phyloP scores from a whole-genome alignment of 2,888 invertebrate genomes.

The Zhuqinia jingwanae region DNA sequence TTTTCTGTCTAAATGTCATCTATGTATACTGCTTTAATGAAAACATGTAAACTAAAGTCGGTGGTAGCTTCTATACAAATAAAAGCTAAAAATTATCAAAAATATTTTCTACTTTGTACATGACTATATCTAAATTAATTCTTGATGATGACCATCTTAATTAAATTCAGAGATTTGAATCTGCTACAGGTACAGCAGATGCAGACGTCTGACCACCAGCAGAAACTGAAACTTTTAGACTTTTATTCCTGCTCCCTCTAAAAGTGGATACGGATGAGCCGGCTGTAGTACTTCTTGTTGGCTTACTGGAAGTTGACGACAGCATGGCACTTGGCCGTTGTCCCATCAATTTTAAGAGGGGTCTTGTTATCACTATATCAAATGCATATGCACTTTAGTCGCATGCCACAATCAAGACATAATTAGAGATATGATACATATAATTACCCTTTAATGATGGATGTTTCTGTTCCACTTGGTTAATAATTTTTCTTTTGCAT shows the following conservation, averaged over 20 bases:
- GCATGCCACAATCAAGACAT: too few relatives aligned
- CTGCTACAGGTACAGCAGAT: neutral
- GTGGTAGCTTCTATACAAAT: too few relatives aligned
- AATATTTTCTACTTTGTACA: neutral
- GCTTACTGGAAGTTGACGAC: conserved; percentile 56
- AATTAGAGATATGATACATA: neutral
- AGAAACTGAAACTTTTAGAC: conserved; percentile 22
- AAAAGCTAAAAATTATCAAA: neutral
- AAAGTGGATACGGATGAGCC: conserved; percentile 35
- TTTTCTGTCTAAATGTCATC: too few relatives aligned
- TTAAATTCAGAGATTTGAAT: neutral
- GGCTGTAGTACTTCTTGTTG: conserved; percentile 55
- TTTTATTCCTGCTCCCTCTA: conserved; percentile 48
- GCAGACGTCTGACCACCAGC: neutral
- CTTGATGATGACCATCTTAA: neutral
- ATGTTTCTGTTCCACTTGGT: conserved; percentile 75
- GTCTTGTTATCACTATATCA: conserved; percentile 48
- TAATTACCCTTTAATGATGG: conserved; percentile 72
- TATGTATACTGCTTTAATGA: too few relatives aligned
- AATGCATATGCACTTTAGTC: neutral
- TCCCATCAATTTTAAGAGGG: conserved; percentile 30
- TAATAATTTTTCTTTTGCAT: conserved; percentile 77
- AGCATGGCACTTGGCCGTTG: neutral
- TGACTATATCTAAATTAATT: too few relatives aligned
- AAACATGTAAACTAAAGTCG: too few relatives aligned